Conservation (phyloP, 2,113 vertebrate genomes). For the Apeltes quadracus region DNA sequence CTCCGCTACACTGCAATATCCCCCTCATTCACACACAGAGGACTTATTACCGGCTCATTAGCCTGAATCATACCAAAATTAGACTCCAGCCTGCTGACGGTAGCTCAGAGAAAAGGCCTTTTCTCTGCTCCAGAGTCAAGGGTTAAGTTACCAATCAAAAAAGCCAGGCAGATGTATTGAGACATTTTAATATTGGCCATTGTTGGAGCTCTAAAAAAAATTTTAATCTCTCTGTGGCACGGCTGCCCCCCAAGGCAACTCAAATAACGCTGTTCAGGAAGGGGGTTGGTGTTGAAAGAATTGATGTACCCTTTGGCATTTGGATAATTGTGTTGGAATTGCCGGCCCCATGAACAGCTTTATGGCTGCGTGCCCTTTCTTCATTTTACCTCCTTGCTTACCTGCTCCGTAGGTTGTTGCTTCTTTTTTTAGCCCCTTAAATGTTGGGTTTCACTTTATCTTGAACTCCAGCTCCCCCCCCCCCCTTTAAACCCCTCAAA, state of each 20-base stretch:
- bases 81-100: conserved; percentile 93
- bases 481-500: neutral
- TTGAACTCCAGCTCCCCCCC: neutral
- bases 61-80: conserved; percentile 97
- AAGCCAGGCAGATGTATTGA: conserved; percentile 93
- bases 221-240: conserved; percentile 91
- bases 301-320: conserved; percentile 75
- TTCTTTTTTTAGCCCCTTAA: neutral
- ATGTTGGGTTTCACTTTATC: conserved; percentile 14
- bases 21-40: conserved; percentile 90
- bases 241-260: conserved; percentile 96
- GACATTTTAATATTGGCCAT: conserved; percentile 99
- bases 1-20: conserved; percentile 94
- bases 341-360: conserved; percentile 65
- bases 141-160: conserved; percentile 99
- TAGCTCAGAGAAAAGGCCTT: conserved; percentile 87
- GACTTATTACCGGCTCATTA: conserved; percentile 92
- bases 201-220: conserved; percentile 92
- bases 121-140: conserved; percentile 94
- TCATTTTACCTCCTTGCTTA: conserved; percentile 42
- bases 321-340: conserved; percentile 77
- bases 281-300: conserved; percentile 77
- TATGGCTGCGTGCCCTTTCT: conserved; percentile 35
- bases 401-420: conserved; percentile 14
- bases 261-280: conserved; percentile 86